Evolutionary conservation across 2,113 vertebrate genomes (phyloP).

Genomic region (Phaethon lepturus): DNA sequence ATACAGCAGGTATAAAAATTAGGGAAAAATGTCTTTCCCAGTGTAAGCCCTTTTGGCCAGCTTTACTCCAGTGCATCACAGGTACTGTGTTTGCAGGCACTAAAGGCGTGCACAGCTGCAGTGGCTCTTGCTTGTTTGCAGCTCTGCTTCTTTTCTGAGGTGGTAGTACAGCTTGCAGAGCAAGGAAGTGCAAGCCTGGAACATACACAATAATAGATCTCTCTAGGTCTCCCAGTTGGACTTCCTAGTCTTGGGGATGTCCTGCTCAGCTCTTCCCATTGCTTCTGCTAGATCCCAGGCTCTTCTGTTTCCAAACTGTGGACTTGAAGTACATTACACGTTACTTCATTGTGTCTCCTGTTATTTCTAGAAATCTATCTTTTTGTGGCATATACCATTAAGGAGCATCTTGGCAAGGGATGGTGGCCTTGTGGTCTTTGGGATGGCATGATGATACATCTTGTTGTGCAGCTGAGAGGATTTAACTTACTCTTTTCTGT

Average conservation of each 20-base stretch:
- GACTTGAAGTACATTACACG: not conserved
- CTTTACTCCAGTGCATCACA: not conserved
- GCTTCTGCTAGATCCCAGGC: not conserved
- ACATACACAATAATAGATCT: not conserved
- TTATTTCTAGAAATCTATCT: not conserved
- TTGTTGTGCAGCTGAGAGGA: not conserved
- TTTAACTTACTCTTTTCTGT: not conserved
- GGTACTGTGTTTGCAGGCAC: not conserved
- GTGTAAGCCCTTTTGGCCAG: not conserved
- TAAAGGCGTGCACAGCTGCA: not conserved
- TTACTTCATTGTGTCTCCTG: not conserved
- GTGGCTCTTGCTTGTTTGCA: not conserved
- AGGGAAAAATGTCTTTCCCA: not conserved
- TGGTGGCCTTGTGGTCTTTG: not conserved
- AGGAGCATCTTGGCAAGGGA: not conserved
- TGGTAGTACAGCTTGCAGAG: not conserved
- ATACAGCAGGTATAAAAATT: not conserved
- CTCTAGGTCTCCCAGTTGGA: not conserved
- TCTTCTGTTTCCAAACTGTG: not conserved
- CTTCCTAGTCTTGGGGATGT: not conserved
- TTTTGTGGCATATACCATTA: not conserved
- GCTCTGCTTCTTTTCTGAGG: not conserved
- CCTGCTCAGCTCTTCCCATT: not conserved
- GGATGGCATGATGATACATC: not conserved
- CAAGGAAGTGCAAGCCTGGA: fast-evolving